phyloP scores from a whole-genome alignment of 2,797 vertebrate genomes.

The Lacerta viridis region DNA sequence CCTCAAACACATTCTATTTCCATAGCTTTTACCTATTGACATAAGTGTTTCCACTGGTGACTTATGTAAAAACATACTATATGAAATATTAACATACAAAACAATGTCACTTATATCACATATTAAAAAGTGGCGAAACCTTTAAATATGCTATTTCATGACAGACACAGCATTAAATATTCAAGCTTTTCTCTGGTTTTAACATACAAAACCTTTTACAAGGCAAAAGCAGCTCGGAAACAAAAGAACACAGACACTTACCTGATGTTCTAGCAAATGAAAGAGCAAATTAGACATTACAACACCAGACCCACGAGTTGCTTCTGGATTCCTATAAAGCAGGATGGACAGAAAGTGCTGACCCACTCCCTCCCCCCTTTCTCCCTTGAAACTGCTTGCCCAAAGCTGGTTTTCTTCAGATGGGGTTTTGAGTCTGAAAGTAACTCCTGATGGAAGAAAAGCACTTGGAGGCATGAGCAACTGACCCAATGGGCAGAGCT shows the following conservation, averaged over 20 bases:
- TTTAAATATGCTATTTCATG: slow-evolving; percentile 51
- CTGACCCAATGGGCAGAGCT: too few relatives aligned
- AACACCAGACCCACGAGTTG: not conserved
- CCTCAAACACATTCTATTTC: slow-evolving; percentile 39
- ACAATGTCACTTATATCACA: slow-evolving; percentile 59
- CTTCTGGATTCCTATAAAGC: not conserved
- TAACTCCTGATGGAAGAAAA: not conserved
- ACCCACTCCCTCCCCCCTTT: not conserved
- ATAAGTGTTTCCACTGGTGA: slow-evolving; percentile 30
- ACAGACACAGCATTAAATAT: slow-evolving; percentile 36
- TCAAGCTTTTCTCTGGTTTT: slow-evolving; percentile 43
- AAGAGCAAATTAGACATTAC: not conserved
- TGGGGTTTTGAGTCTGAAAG: not conserved
- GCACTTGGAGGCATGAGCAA: not conserved
- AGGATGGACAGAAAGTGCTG: not conserved
- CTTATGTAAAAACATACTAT: slow-evolving; percentile 30
- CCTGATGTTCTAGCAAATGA: not conserved
- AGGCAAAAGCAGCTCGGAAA: slow-evolving; percentile 55
- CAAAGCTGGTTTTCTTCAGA: not conserved
- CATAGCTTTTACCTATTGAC: slow-evolving; percentile 20
- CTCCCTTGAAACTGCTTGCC: not conserved
- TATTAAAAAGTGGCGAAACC: slow-evolving; percentile 52
- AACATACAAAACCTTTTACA: slow-evolving; percentile 50
- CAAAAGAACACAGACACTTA: slow-evolving; percentile 44
- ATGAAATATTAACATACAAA: slow-evolving; percentile 62